Evolutionary conservation across 1,140 invertebrate genomes (phyloP), one percentile per base, ranked within the genome.

Genomic region (Drosophila lowei): DNA sequence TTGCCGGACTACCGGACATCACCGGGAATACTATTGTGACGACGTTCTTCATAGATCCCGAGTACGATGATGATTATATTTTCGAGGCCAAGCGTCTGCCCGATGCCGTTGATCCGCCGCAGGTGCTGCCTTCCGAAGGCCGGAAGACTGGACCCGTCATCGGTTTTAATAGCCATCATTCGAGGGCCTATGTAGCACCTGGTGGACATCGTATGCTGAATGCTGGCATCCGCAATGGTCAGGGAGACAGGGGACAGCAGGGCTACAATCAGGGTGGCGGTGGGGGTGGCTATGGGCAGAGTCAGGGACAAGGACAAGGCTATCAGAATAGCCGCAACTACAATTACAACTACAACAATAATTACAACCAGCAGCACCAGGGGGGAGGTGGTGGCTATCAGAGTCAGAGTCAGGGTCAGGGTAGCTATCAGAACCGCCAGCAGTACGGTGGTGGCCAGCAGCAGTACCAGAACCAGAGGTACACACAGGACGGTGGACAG

Each of bases 31-130:
- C 81, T 8, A 93, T 93, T 85, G 93, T 92, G 79, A 97, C 96
- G 83, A 93, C 97, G 1, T 92, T 94, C 44, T 99, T 93, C 90
- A 91, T 94, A 58, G 97, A 99, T 93, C 97, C 97, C 0, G 92
- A 94, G 66, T 99, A 96, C 92, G 92, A 93, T 1, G 92, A 93
- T 2, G 94, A 94, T 72, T 97, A 94, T 88, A 93, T 97, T 11
- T 99, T 97, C 92, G 94, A 95, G 16, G 96, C 98, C 11, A 93
- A 92, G 41, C 92, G 94, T 43, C 92, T 99, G 41, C 92, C 94
- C 55, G 93, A 94, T 6, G 95, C 94, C 16, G 93, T 93, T 25
- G 93, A 95, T 52, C 97, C 97, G 1, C 93, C 94, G 0, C 92
- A 93, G 57, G 95, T 97, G 1, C 92, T 99, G 30, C 95, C 97